These are phyloP conservation scores for Rhynchophorus ferrugineus DNA, from an alignment of 1,140 invertebrate genomes.

Conservation along the genomic window DNA sequence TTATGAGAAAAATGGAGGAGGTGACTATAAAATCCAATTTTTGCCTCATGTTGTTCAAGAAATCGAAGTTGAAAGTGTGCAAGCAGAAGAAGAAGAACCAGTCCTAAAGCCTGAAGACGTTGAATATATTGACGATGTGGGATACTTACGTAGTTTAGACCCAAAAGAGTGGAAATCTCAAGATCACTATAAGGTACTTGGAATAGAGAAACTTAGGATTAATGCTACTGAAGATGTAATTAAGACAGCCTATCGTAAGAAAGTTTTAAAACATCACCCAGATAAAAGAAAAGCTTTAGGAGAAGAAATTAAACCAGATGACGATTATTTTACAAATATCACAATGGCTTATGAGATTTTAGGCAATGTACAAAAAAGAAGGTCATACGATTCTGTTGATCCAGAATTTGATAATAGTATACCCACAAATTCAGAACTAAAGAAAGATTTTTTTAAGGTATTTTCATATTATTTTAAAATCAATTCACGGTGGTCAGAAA, in stretches of 20 bases:
- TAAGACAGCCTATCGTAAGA: constrained; percentile 83
- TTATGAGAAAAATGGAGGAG: constrained; percentile 27
- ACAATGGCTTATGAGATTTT: constrained; percentile 94
- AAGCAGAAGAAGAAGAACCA: constrained; percentile 29
- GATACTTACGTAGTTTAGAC: constrained; percentile 80
- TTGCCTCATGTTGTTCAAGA: constrained; percentile 30
- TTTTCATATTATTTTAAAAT: constrained; percentile 75
- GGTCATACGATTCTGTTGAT: constrained; percentile 94
- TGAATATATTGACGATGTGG: constrained; percentile 71
- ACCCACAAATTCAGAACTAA: constrained; percentile 66
- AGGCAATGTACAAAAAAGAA: constrained; percentile 70
- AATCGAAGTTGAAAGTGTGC: constrained; percentile 29
- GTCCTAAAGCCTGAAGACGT: constrained; percentile 53
- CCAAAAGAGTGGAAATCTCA: constrained; percentile 97
- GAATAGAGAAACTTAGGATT: constrained; percentile 65
- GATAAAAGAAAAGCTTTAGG: constrained; percentile 89
- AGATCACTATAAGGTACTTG: constrained; percentile 93
- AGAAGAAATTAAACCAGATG: constrained; percentile 73
- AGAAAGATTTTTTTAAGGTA: constrained; percentile 75
- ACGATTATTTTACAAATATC: constrained; percentile 98
- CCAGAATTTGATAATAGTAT: constrained; percentile 86
- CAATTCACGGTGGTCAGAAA: constrained; percentile 90
- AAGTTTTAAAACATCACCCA: constrained; percentile 94
- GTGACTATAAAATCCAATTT: constrained; percentile 29
- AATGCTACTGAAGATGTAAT: constrained; percentile 87